Base-by-base conservation (phyloP, 2,113 vertebrate genomes). In the Coryphaenoides rupestris region DNA sequence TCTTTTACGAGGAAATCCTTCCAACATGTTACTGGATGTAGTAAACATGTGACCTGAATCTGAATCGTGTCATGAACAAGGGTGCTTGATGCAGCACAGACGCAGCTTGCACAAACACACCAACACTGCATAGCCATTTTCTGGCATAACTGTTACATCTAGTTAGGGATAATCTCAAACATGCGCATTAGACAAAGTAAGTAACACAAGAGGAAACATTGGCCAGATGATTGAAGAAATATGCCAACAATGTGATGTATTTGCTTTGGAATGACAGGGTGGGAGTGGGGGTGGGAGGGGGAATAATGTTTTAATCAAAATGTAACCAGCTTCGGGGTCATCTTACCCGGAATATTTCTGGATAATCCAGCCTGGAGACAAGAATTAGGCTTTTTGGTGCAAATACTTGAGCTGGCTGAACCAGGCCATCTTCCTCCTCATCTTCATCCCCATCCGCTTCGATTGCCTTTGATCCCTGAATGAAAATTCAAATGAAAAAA, bases 311-410 rank as follows among this genome's bases (percentile, higher is more conserved):
- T 50, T 60, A 28, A 79, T 75, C 19, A 62, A 69, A 63, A 75
- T 81, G 69, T 70, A 71, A 79, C 76, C 69, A 54, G 15, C 60
- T 50, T n/a, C n/a, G 17, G 28, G 21, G 71, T 83, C 12, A 70
- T 68, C 73, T 95, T 95, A 98, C 96, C 95, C 96, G 92, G 88
- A 96, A 98, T 87, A 98, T 96, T 90, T 99, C 97, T 9, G 94
- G 94, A 86, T 94, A 96, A 91, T 98, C 95, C 71, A 98, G 87
- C 87, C 95, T 93, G 84, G 97, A 98, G 46, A 99, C 96, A 60
- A 98, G 89, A 66, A 99, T 96, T 75, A 99, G 88, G 85, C 97
- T 98, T 90, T 99, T 99, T 68, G 97, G 97, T 85, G 95, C 93
- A 91, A 99, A 98, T 12, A 96, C 92, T 93, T 98, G 93, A 63